phyloP scores from a whole-genome alignment of 1,140 invertebrate genomes.

The Pogonomyrmex californicus region DNA sequence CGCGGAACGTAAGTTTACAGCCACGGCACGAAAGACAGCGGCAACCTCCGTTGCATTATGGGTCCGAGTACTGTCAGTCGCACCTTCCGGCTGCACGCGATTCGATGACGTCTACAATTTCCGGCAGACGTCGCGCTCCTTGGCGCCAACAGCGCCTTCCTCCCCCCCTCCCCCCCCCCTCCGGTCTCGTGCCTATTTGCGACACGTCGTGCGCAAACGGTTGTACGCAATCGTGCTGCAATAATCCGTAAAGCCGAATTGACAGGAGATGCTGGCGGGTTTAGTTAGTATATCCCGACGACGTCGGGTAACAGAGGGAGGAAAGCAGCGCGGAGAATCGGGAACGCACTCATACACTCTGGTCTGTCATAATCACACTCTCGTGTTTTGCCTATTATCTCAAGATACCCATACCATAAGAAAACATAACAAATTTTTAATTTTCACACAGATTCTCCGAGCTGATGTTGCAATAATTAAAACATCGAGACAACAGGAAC shows the following conservation, averaged over 20 bases:
- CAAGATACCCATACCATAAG: background rate
- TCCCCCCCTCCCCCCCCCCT: background rate
- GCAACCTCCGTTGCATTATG: conserved; percentile 69
- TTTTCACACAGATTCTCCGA: no score
- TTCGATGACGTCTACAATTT: conserved; percentile 82
- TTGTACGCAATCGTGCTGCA: conserved; percentile 71
- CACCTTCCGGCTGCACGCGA: conserved; percentile 82
- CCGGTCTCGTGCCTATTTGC: conserved; percentile 2
- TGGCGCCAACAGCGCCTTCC: conserved; percentile 51
- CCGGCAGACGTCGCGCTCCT: conserved; percentile 76
- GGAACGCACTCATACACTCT: background rate
- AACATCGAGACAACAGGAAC: background rate
- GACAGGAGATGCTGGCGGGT: conserved; percentile 60
- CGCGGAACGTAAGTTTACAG: conserved; percentile 51
- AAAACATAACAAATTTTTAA: background rate
- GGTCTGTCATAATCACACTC: background rate
- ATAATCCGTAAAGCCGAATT: conserved; percentile 72
- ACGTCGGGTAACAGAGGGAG: conserved; percentile 23
- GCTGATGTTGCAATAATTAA: background rate
- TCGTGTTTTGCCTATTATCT: background rate
- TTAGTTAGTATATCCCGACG: conserved; percentile 17
- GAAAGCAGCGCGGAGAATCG: background rate
- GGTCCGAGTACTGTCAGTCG: conserved; percentile 81
- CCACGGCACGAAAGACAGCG: conserved; percentile 63
- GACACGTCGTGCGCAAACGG: conserved; percentile 69